phyloP scores from a whole-genome alignment of 37 sponge, comb jelly and placozoan species.

The Ianthella basta region DNA sequence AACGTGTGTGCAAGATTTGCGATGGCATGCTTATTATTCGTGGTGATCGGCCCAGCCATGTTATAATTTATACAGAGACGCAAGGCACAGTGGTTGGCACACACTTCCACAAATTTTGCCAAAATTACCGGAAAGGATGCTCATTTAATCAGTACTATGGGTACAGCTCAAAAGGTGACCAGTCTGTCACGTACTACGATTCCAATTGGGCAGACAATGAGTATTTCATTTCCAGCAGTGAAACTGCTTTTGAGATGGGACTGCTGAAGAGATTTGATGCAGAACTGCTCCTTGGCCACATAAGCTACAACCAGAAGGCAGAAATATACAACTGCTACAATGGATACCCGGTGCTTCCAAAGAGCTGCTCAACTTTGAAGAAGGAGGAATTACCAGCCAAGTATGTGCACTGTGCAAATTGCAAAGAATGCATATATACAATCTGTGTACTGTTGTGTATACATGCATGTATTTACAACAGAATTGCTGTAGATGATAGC shows the following conservation, averaged over 20 bases:
- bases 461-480: no score
- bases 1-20: slow-evolving; percentile 8
- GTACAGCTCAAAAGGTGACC: slow-evolving; percentile 4
- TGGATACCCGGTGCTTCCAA: no score
- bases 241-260: slow-evolving; percentile 40
- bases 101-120: slow-evolving; percentile 53
- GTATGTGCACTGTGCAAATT: no score
- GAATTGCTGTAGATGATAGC: no score
- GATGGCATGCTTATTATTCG: slow-evolving; percentile 7
- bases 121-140: slow-evolving; percentile 18
- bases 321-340: slow-evolving; percentile 56
- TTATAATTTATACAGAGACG: slow-evolving; percentile 30
- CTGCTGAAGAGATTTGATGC: slow-evolving; percentile 26
- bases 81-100: slow-evolving; percentile 41
- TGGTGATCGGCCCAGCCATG: slow-evolving; percentile 37
- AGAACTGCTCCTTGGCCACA: slow-evolving; percentile 44
- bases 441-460: no score
- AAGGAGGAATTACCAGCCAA: no score
- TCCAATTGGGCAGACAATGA: not conserved
- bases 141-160: slow-evolving; percentile 39
- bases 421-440: no score
- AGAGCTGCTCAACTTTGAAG: no score
- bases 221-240: slow-evolving; percentile 35
- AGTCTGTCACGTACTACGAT: slow-evolving; percentile 1
- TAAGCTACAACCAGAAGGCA: slow-evolving; percentile 47